These are phyloP conservation scores for Musca domestica DNA, from an alignment of 1,140 invertebrate species.

Conservation along the genomic window DNA sequence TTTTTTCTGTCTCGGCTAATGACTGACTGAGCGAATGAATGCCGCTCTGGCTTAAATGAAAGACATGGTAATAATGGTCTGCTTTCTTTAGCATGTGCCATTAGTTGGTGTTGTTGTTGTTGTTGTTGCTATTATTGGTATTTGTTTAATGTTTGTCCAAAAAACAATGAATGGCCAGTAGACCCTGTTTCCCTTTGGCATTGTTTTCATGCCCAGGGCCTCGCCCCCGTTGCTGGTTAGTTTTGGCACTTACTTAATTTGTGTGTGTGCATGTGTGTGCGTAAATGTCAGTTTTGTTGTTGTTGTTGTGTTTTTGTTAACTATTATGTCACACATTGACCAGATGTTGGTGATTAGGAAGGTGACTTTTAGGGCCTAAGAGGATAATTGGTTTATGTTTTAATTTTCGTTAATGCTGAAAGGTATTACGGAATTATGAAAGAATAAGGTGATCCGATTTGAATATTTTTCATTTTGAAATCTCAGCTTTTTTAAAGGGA, in stretches of 20 bases:
- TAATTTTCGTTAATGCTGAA: neutral
- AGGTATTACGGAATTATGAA: too few relatives aligned
- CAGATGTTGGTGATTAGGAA: slow-evolving; percentile 11
- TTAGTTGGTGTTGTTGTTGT: slow-evolving; percentile 3
- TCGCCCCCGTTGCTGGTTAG: slow-evolving; percentile 11
- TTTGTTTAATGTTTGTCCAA: too few relatives aligned
- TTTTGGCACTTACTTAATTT: neutral
- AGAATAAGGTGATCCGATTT: too few relatives aligned
- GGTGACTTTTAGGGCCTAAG: slow-evolving; percentile 1
- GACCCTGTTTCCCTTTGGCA: slow-evolving; percentile 1
- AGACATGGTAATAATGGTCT: neutral
- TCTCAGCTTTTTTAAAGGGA: too few relatives aligned
- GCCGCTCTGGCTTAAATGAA: too few relatives aligned
- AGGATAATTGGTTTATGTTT: slow-evolving; percentile 15
- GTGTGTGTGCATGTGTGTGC: neutral
- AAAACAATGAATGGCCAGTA: neutral
- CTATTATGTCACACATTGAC: slow-evolving; percentile 10
- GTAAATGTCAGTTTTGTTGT: too few relatives aligned
- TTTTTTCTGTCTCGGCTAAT: neutral
- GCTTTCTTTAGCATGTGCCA: slow-evolving; percentile 12
- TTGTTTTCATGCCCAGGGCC: neutral
- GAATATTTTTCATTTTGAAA: too few relatives aligned
- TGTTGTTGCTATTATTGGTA: neutral
- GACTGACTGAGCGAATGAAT: too few relatives aligned
- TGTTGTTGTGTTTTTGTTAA: neutral